Evolutionary conservation across 2,113 vertebrate species (phyloP), one percentile per base, ranked within the genome.

Genomic region (Semnopithecus entellus): DNA sequence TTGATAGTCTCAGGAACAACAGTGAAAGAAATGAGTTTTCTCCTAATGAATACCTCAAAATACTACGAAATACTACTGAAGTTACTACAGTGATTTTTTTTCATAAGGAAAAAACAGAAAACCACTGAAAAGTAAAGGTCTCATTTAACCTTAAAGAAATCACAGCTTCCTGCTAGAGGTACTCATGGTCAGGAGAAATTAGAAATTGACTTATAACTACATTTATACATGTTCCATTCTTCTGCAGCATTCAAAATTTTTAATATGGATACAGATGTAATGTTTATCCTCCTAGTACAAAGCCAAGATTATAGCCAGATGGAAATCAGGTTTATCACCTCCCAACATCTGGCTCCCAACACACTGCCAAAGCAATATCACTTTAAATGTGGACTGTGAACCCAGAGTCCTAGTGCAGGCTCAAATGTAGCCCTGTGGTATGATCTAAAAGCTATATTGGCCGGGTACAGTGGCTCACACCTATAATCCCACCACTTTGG

Each of bases 321-420:
- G 94, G 95, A 91, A 97, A 82, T 88, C 95, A 94, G 89, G 35
- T 90, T 97, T 85, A 90, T 87, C 79, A 90, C 90, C 75, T 96
- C 87, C 72, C 94, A 96, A 96, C 96, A 97, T 97, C 94, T 97
- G 97, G 98, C 70, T 94, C 90, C 93, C 93, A 95, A 94, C 45
- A 92, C 20, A 32, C 45, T 96, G 95, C 96, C 96, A 96, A 94
- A 97, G 96, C 68, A 93, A 81, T 45, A 94, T 95, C 96, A 96
- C 94, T 78, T 96, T 93, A 96, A 94, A 97, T 73, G 72, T 22
- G 66, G 91, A 85, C 13, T 43, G 92, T 94, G 92, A 96, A 94
- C 80, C 66, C 38, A 57, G 78, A 89, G 96, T 91, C 82, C 89
- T 75, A 75, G 79, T 35, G 20, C 32, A 78, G 75, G 61, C 86